Base-by-base conservation (phyloP, 2,797 vertebrate species). In the Danio kyathit region DNA sequence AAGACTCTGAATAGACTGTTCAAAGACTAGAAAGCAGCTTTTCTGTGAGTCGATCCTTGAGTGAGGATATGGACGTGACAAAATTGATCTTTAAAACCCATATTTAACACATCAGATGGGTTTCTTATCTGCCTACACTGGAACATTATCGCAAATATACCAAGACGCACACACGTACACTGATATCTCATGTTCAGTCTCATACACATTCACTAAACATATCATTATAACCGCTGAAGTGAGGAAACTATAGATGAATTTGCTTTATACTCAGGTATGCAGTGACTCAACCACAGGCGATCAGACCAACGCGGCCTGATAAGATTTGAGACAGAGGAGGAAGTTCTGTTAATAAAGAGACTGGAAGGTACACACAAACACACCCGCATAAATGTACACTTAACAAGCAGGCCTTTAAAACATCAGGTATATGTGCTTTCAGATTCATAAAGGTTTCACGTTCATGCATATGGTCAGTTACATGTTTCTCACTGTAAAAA, bases 91-190 rank as follows among this genome's bases (percentile, higher is more conserved):
- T 54, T 63, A 52, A 64, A 82, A 80, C 77, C 77, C 79, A 81
- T 79, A 81, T 81, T 67, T 69, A 81, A 83, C 67, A 65, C 78
- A 76, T 75, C 70, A 67, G 61, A 52, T 72, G 79, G 72, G 73
- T 79, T 81, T 69, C 78, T 86, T 75, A 83, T 82, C 78, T 73
- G 81, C 81, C 81, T 84, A 88, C 87, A 88, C 87, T 88, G 87
- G 87, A 88, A 83, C 79, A 85, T 77, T 75, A 77, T 83, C 79
- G 83, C 57, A 49, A 79, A 75, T 77, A 86, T 59, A 80, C 54
- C 85, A 70, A 72, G 80, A 84, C 66, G 38, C 82, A 76, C 87
- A 88, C 71, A 64, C 21, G 52, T 38, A 5, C 13, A 52, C 19
- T 11, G 44, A 59, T 76, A 44, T 65, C 60, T 79, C 76, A 10